phyloP scores from a whole-genome alignment of 2,113 vertebrate genomes.

The Chaetodon trifascialis region DNA sequence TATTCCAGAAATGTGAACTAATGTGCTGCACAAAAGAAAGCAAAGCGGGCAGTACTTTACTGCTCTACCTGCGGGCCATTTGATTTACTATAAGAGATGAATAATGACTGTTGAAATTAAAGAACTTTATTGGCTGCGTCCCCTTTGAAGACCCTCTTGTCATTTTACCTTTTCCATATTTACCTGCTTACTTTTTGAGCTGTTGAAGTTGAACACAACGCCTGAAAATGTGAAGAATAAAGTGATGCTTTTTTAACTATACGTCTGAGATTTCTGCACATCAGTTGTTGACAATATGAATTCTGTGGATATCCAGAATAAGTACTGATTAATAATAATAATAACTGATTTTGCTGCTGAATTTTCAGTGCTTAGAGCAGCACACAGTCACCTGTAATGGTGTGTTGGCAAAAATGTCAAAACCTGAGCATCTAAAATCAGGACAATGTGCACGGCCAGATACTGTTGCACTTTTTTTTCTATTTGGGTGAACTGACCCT shows the following conservation, averaged over 20 bases:
- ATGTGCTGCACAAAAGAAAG: not conserved
- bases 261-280: too few relatives aligned
- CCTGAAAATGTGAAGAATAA: not conserved
- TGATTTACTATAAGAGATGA: not conserved
- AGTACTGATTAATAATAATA: not conserved
- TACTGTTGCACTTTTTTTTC: not conserved
- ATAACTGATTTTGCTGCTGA: too few relatives aligned
- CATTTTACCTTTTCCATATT: not conserved
- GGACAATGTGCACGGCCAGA: not conserved
- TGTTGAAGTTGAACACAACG: not conserved
- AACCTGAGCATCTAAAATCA: not conserved
- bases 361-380: not conserved
- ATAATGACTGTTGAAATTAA: not conserved
- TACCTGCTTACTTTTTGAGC: too few relatives aligned
- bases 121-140: not conserved
- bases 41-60: not conserved
- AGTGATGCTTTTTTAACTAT: not conserved
- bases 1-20: conserved; percentile 21
- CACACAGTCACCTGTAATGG: not conserved
- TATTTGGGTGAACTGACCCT: not conserved
- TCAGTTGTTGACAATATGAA: not conserved
- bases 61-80: not conserved
- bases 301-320: too few relatives aligned
- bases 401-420: not conserved
- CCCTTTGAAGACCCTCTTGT: not conserved